These are phyloP conservation scores for Gobionotothen gibberifrons DNA, from an alignment of 2,797 vertebrate genomes.

Conservation along the genomic window DNA sequence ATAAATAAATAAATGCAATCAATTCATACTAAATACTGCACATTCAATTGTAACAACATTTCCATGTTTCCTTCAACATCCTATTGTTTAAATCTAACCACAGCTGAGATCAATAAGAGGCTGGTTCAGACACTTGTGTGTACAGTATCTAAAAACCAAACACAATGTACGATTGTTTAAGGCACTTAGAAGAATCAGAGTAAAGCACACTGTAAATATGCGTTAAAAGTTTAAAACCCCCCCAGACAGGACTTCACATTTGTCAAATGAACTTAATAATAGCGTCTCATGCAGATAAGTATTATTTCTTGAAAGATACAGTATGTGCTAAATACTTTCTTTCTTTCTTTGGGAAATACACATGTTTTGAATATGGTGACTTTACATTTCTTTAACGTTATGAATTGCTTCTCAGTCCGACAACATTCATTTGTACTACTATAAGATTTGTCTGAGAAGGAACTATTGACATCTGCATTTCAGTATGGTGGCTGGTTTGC, in stretches of 20 bases:
- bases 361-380: neutral
- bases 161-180: constrained; percentile 32
- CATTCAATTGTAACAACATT: constrained; percentile 22
- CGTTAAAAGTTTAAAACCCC: constrained; percentile 6
- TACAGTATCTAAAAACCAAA: constrained; percentile 2
- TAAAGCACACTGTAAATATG: neutral
- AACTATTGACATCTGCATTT: constrained; percentile 16
- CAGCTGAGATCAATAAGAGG: neutral
- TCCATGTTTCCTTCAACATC: constrained; percentile 9
- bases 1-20: constrained; percentile 39
- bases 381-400: neutral
- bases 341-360: constrained; percentile 15
- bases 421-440: constrained; percentile 23
- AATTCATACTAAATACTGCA: constrained; percentile 30
- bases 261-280: constrained; percentile 18
- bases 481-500: neutral
- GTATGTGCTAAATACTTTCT: neutral
- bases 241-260: constrained; percentile 13
- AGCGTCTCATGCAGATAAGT: constrained; percentile 3
- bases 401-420: neutral
- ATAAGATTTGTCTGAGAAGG: constrained; percentile 9
- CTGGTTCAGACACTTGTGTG: neutral
- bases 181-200: constrained; percentile 41
- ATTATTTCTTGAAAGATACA: neutral
- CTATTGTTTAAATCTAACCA: neutral